phyloP scores from a whole-genome alignment of 2,888 invertebrate species.

The Hypselothyrea guttata region DNA sequence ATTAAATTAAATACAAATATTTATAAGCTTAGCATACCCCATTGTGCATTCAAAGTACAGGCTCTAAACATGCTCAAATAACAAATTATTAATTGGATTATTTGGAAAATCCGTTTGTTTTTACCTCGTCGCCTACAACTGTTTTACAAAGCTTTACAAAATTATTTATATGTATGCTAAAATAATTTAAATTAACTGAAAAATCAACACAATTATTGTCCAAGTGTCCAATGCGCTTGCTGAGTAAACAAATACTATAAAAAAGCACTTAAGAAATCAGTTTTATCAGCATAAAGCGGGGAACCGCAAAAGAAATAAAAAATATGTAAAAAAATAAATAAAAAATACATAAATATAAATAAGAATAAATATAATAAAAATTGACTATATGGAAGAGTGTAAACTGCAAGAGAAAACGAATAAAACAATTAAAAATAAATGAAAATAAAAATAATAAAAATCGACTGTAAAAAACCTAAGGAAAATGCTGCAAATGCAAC shows the following conservation, averaged over 20 bases:
- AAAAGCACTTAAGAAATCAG: slow-evolving; percentile 13
- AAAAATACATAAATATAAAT: slow-evolving; percentile 13
- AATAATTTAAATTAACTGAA: neutral
- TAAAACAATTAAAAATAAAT: neutral
- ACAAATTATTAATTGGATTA: too few species aligned
- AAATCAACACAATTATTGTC: slow-evolving; percentile 4
- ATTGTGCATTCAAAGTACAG: too few species aligned
- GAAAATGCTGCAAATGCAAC: slow-evolving; percentile 12
- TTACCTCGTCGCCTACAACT: too few species aligned
- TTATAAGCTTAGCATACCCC: too few species aligned
- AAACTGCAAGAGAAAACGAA: neutral
- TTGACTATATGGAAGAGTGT: too few species aligned
- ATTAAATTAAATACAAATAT: too few species aligned
- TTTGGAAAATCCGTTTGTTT: too few species aligned
- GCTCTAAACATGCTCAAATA: too few species aligned
- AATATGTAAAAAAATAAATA: slow-evolving; percentile 5
- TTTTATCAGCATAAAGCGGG: slow-evolving; percentile 35
- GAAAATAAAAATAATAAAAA: slow-evolving; percentile 9
- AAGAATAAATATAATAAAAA: neutral
- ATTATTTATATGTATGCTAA: too few species aligned
- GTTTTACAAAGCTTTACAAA: too few species aligned
- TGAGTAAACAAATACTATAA: slow-evolving; percentile 26
- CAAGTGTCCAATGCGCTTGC: slow-evolving; percentile 20
- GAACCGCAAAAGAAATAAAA: neutral
- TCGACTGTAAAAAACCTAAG: slow-evolving; percentile 10